Evolutionary conservation across 2,113 vertebrate genomes (phyloP), one percentile per base, ranked within the genome.

Genomic region (Anhinga anhinga): DNA sequence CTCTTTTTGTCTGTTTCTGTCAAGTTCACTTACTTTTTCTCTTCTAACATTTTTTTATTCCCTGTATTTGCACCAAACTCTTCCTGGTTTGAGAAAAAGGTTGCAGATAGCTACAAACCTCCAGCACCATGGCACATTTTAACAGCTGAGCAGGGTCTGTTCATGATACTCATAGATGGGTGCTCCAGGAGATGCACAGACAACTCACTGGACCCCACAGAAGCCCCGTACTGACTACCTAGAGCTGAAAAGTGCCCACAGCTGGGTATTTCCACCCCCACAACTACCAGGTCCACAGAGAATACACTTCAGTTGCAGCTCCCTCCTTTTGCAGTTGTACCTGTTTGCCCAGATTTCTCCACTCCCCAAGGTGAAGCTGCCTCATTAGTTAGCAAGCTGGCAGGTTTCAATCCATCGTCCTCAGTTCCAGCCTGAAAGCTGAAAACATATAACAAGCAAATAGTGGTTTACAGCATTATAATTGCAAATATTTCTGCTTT

Each of bases 401-500:
- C 53, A 91, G 82, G 13, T 81, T 95, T 95, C 91, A 81, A 83
- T 82, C 74, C 78, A 80, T 80, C 82, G 9, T 85, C 62, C 78
- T 62, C 47, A 7, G 45, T 66, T 91, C 62, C 81, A 85, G 84
- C 34, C 53, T 74, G 63, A 91, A 77, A 86, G 91, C 81, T 79
- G 73, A 95, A 92, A 95, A 86, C 42, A 6, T 30, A 59, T 26
- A 96, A 85, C 78, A 58, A 67, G 50, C 53, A 95, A 97, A 95
- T 62, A 91, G 53, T 52, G 58, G 62, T 94, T 93, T 87, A 70
- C 18, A 1, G 32, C 79, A 97, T 93, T 97, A 93, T 97, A 97
- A 95, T 95, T 96, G 95, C 96, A 97, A 97, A 96, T 95, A 95
- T 85, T 93, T 88, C 91, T 87, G 50, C 94, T 96, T 97, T 96